Evolutionary conservation across 2,113 vertebrate genomes (phyloP).

Genomic region (Halichoeres trimaculatus): DNA sequence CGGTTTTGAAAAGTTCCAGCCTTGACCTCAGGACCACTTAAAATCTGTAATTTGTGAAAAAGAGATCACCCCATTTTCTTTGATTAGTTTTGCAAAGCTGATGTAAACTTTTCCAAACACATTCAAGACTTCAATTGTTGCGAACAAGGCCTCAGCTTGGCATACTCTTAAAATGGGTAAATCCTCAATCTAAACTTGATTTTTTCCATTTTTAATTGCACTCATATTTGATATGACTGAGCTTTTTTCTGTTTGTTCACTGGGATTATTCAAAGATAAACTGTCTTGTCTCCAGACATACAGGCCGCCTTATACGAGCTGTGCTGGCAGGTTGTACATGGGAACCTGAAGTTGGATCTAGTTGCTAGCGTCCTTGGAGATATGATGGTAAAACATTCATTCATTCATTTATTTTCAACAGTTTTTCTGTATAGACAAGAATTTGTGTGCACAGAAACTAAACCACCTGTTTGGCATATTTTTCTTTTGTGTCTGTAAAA

Average conservation of each 20-base stretch:
- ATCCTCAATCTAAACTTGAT: neutral
- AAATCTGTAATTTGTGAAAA: too few relatives aligned
- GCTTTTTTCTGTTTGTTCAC: neutral
- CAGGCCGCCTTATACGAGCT: slow-evolving; percentile 95
- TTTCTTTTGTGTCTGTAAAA: neutral
- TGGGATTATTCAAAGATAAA: neutral
- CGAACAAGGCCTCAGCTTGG: neutral
- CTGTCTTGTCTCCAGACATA: slow-evolving; percentile 84
- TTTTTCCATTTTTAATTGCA: neutral
- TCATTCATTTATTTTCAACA: neutral
- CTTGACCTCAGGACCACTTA: too few relatives aligned
- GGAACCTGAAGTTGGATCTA: slow-evolving; percentile 94
- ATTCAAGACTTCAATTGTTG: neutral
- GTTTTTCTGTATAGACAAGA: too few relatives aligned
- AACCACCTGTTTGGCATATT: too few relatives aligned
- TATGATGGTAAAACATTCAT: slow-evolving; percentile 87
- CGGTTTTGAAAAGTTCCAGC: neutral
- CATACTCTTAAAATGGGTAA: too few relatives aligned
- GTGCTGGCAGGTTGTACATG: slow-evolving; percentile 93
- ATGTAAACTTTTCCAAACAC: too few relatives aligned
- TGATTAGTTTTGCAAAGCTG: neutral
- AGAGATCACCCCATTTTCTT: neutral
- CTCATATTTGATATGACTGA: neutral
- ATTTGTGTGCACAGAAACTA: too few relatives aligned
- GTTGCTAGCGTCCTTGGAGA: slow-evolving; percentile 90